Conservation (phyloP, 2,113 vertebrate species). For the Colinus virginianus region DNA sequence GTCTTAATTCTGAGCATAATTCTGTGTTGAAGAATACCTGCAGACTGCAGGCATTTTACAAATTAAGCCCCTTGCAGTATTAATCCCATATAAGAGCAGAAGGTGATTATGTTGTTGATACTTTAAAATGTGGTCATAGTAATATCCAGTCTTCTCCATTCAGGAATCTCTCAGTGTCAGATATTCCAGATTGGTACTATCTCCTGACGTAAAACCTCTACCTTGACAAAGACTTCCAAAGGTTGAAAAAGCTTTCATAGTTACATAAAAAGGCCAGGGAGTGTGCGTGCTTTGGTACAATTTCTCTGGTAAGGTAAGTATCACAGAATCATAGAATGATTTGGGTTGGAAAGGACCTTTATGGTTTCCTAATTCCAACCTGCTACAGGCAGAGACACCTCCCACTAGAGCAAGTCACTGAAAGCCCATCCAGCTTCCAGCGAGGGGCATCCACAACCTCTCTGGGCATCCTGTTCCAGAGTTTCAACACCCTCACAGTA, state of each 20-base stretch:
- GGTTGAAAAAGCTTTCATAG: conserved; percentile 5
- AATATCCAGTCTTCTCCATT: not conserved
- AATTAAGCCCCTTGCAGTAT: not conserved
- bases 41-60: not conserved
- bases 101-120: not conserved
- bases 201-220: not conserved
- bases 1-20: not conserved
- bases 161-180: not conserved
- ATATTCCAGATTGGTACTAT: not conserved
- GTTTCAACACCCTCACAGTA: too few species aligned
- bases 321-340: too few species aligned
- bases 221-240: not conserved
- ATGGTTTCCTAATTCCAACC: too few species aligned
- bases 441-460: too few species aligned
- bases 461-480: too few species aligned
- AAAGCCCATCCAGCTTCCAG: too few species aligned
- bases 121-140: not conserved
- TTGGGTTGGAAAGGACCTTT: too few species aligned
- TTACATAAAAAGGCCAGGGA: not conserved
- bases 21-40: not conserved
- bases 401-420: too few species aligned
- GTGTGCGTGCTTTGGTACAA: not conserved
- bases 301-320: not conserved
- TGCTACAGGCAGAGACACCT: too few species aligned
- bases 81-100: not conserved